A percentile compares a stretch with the other conserved stretches of the same genome.
These are phyloP conservation scores for Apis florea DNA, from an alignment of 1,140 invertebrate genomes.

Conservation along the genomic window DNA sequence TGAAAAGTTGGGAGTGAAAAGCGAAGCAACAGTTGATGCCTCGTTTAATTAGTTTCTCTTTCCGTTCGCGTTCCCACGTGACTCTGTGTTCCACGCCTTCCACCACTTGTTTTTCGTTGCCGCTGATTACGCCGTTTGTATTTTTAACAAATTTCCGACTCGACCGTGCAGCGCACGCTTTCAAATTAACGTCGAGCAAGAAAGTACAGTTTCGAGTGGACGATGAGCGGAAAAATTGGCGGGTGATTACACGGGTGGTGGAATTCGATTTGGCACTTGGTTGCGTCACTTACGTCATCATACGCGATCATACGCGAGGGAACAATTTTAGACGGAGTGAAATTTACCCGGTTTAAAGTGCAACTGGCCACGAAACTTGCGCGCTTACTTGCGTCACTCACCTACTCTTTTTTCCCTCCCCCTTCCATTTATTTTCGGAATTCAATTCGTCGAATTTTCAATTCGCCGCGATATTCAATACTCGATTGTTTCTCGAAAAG, in stretches of 20 bases:
- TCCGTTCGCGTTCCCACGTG: background rate
- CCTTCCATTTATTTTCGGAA: background rate
- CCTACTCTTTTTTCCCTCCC: background rate
- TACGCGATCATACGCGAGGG: constrained; percentile 21
- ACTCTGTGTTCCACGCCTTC: background rate
- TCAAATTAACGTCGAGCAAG: too few relatives aligned
- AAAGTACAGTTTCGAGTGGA: too few relatives aligned
- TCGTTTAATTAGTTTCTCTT: constrained; percentile 40
- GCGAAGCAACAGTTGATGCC: constrained; percentile 43
- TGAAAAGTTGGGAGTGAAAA: constrained; percentile 35
- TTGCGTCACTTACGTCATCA: constrained; percentile 26
- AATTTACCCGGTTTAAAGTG: constrained; percentile 2
- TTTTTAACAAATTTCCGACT: background rate
- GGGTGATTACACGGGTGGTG: background rate
- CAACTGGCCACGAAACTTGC: constrained; percentile 1
- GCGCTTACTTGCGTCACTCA: background rate
- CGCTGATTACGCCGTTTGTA: background rate
- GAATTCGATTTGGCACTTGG: constrained; percentile 25
- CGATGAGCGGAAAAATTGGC: background rate
- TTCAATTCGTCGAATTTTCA: too few relatives aligned
- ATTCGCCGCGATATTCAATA: too few relatives aligned
- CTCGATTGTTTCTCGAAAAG: too few relatives aligned
- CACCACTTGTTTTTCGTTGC: too few relatives aligned
- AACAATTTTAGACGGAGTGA: constrained; percentile 34
- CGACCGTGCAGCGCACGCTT: too few relatives aligned